These are phyloP conservation scores for Monochamus alternatus DNA, from an alignment of 2,888 invertebrate species.

Conservation along the genomic window DNA sequence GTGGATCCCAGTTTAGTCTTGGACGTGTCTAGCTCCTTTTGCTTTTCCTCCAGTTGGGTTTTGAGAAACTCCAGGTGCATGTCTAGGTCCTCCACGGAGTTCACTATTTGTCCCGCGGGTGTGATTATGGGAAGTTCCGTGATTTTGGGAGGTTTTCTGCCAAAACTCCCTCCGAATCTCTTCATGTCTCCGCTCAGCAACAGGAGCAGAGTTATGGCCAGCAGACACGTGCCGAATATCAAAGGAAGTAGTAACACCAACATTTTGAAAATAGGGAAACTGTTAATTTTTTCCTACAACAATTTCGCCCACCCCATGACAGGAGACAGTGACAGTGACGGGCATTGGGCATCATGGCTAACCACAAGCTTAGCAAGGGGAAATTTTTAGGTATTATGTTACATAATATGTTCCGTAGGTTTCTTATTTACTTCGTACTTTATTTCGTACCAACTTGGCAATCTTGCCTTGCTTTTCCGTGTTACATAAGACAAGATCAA, in stretches of 20 bases:
- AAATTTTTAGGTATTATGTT: neutral
- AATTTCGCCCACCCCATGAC: constrained; percentile 34
- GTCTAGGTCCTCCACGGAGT: constrained; percentile 64
- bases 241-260: constrained; percentile 57
- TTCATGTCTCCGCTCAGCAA: constrained; percentile 59
- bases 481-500: too few species aligned
- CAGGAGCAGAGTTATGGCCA: constrained; percentile 62
- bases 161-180: constrained; percentile 54
- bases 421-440: too few species aligned
- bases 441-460: too few species aligned
- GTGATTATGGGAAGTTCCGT: constrained; percentile 61
- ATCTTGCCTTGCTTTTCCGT: too few species aligned
- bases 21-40: constrained; percentile 59
- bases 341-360: too few species aligned
- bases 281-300: constrained; percentile 28
- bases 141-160: constrained; percentile 46
- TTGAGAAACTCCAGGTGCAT: constrained; percentile 63
- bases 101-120: constrained; percentile 59
- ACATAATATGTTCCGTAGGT: too few species aligned
- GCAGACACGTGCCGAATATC: constrained; percentile 58
- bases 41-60: constrained; percentile 62
- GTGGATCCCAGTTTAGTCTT: constrained; percentile 57
- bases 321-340: constrained; percentile 38
- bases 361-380: neutral
- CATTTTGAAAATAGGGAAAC: constrained; percentile 43